Evolutionary conservation across 2,888 invertebrate genomes (phyloP), one percentile per base, ranked within the genome.

Genomic region (Tipula lateralis): DNA sequence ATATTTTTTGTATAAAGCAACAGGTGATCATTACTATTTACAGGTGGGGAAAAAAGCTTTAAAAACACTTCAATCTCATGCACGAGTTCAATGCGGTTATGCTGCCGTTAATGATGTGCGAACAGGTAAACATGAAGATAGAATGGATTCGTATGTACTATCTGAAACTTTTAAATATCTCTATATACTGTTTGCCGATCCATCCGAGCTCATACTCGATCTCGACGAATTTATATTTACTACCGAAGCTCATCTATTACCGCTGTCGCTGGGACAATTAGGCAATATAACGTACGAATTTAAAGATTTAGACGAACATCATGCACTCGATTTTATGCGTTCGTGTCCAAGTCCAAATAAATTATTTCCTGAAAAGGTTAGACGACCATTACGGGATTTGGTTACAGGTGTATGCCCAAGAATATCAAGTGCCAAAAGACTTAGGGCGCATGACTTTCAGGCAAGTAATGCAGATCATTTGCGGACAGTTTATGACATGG

Each of bases 161-260:
- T 96, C 99, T 0, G 99, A 99, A 91, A 99, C 99, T 0, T 96
- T 99, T 88, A 99, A 99, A 90, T 99, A 99, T 89, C 92, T 99
- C 9, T 99, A 94, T 90, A 92, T 99, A 89, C 91, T 99, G 85
- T 99, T 99, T 89, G 94, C 97, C 39, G 95, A 98, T 87, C 94
- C 95, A 84, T 93, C 93, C 36, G 98, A 99, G 88, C 90, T 97
- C 84, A 92, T 95, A 6, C 90, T 97, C 16, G 94, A 96, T 89
- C 90, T 97, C 84, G 96, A 97, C 88, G 95, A 96, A 88, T 97
- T 96, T 89, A 93, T 97, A 86, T 94, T 97, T 87, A 97, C 97
- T 0, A 97, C 97, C 0, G 99, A 99, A 90, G 99, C 98, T 0
- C 99, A 99, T 91, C 93, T 99, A 85, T 91, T 99, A 87, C 99